phyloP scores from a whole-genome alignment of 30 jellyfish, hydroid and myxozoan species.

The Cassiopea xamachana region DNA sequence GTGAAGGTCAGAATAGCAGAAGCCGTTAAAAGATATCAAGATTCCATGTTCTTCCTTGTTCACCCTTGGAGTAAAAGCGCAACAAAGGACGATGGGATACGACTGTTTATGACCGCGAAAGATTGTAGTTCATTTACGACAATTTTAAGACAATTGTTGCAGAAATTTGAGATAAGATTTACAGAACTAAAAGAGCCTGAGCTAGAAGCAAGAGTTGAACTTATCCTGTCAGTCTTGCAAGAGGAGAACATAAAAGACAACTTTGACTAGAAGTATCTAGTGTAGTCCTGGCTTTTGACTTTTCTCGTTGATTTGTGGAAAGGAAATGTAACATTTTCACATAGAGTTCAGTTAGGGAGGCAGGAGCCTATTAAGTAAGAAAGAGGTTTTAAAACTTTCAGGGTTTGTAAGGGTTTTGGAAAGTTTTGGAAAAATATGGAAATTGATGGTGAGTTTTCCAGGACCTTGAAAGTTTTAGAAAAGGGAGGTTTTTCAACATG shows the following conservation, averaged over 20 bases:
- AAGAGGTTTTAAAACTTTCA: no score
- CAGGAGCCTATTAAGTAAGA: no score
- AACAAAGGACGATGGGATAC: slow-evolving; percentile 46
- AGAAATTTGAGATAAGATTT: slow-evolving; percentile 17
- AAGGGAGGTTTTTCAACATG: no score
- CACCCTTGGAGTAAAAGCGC: slow-evolving; percentile 34
- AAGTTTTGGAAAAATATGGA: no score
- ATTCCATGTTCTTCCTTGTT: slow-evolving; percentile 35
- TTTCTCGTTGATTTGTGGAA: no score
- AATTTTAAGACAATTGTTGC: slow-evolving; percentile 18
- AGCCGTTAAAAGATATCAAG: slow-evolving; percentile 34
- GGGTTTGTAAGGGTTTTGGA: no score
- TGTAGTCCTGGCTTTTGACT: no score
- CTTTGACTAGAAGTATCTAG: neutral
- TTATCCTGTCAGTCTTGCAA: neutral
- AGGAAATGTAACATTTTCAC: no score
- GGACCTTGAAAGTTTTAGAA: no score
- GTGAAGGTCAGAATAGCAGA: slow-evolving; percentile 1
- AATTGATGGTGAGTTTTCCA: no score
- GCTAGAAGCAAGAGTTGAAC: neutral
- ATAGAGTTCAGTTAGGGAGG: no score
- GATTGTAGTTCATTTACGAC: slow-evolving; percentile 1
- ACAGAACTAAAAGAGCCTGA: neutral
- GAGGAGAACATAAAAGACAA: neutral
- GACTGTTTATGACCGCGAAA: slow-evolving; percentile 37